Evolutionary conservation across 2,888 invertebrate species (phyloP), one percentile per base, ranked within the genome.

Genomic region (Drosophila lutescens): DNA sequence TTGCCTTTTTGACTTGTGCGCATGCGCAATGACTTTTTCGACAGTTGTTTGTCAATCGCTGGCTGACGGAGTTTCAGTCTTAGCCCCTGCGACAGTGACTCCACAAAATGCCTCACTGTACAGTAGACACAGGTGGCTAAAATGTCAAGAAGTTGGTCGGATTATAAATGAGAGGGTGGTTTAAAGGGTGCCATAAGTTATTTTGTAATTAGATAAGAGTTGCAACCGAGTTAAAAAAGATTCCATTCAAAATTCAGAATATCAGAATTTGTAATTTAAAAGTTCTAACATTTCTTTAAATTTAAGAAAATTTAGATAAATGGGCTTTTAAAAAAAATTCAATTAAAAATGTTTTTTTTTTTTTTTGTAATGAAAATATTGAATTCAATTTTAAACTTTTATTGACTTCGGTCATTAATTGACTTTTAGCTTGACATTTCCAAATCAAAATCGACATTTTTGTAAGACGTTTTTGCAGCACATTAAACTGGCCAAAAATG

Each of bases 21-120:
- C 82, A 82, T 84, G 82, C 85, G 81, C 85, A 84, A 84, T 81
- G 81, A 77, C 85, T 81, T 83, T 80, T 84, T 84, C 81, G 85
- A 84, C 82, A 82, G 79, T 81, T 79, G 82, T 82, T 82, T 82
- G 82, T 84, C 81, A 82, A 82, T 82, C 82, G 74, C 63, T 65
- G 66, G 72, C 72, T 50, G 43, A 32, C 53, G 34, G 57, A 55
- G 67, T 41, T 32, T 51, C 36, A 47, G 70, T 50, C 49, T 36
- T 9, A 17, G 63, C 40, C 40, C 17, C 58, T 20, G 58, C 55
- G 54, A 58, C 58, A 56, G 58, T 57, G 59, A 58, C 70, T 69
- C 59, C 47, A 59, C 26, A 70, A 70, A 62, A 47, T 51, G 56
- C 26, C 47, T 17, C 49, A 65, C 71, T 70, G 41, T 54, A 72